phyloP scores from a whole-genome alignment of 2,113 vertebrate genomes.

The Gracilinanus agilis region DNA sequence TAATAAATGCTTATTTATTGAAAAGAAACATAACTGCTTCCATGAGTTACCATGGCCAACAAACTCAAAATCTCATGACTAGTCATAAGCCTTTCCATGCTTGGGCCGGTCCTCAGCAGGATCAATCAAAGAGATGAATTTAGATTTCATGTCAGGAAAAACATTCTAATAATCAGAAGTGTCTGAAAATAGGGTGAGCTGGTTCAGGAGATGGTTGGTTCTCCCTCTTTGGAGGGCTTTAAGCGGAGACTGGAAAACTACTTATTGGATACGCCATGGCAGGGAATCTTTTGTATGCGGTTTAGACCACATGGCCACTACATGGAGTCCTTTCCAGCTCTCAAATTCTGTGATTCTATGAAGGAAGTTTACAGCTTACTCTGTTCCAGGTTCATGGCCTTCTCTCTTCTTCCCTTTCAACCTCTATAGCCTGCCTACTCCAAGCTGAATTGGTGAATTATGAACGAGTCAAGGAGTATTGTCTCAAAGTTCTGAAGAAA shows the following conservation, averaged over 20 bases:
- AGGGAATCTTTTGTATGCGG: neutral
- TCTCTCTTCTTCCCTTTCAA: conserved; percentile 2
- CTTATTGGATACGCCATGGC: neutral
- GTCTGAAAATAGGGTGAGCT: neutral
- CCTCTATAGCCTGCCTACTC: conserved; percentile 92
- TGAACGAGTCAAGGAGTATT: conserved; percentile 98
- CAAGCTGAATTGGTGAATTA: conserved; percentile 99
- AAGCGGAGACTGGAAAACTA: neutral
- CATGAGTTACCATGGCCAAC: neutral
- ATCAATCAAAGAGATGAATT: neutral
- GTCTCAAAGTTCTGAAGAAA: conserved; percentile 97
- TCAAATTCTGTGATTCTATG: neutral
- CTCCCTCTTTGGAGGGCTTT: neutral
- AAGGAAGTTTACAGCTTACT: neutral
- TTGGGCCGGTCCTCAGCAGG: neutral
- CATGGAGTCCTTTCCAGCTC: neutral
- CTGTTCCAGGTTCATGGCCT: neutral
- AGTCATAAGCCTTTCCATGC: neutral
- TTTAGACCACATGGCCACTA: neutral
- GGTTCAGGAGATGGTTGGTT: neutral
- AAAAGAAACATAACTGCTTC: neutral
- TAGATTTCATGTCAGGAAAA: neutral
- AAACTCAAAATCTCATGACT: neutral
- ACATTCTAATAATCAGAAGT: neutral
- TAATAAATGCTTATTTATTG: too few species aligned